Conservation (phyloP, 2,797 vertebrate genomes). For the Chaenodraco wilsoni region DNA sequence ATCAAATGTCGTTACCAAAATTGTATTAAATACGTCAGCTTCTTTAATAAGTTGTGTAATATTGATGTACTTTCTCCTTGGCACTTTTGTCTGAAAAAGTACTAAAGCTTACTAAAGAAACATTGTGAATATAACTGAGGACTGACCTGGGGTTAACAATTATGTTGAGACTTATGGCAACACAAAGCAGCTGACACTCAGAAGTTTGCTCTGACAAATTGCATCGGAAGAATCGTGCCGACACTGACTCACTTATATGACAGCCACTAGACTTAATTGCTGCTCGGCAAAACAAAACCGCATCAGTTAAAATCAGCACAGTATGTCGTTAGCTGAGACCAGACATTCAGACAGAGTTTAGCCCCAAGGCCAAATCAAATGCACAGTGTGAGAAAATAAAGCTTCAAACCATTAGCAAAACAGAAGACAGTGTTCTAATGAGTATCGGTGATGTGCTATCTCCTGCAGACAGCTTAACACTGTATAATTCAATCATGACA, state of each 20-base stretch:
- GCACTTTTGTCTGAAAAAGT: too few species aligned
- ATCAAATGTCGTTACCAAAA: too few species aligned
- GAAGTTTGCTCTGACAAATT: not conserved
- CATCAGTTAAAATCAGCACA: not conserved
- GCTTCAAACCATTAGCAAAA: not conserved
- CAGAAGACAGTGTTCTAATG: not conserved
- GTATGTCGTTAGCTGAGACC: not conserved
- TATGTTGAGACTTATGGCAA: too few species aligned
- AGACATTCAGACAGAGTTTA: not conserved
- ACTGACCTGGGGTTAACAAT: too few species aligned
- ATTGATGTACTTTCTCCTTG: too few species aligned
- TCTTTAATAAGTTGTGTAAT: too few species aligned
- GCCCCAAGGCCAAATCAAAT: not conserved
- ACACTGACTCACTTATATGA: not conserved
- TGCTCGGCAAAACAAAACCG: not conserved
- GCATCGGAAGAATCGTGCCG: not conserved
- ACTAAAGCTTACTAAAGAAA: too few species aligned
- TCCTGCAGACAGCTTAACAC: not conserved
- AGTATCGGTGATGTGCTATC: not conserved
- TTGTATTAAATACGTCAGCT: too few species aligned
- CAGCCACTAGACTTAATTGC: not conserved
- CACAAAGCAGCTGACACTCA: not conserved
- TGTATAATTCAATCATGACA: not conserved
- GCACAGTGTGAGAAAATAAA: not conserved
- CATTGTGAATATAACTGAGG: too few species aligned